These are phyloP conservation scores for Apostichopus leukothele DNA, from an alignment of 53 echinoderm and acorn worm genomes.

Conservation along the genomic window DNA sequence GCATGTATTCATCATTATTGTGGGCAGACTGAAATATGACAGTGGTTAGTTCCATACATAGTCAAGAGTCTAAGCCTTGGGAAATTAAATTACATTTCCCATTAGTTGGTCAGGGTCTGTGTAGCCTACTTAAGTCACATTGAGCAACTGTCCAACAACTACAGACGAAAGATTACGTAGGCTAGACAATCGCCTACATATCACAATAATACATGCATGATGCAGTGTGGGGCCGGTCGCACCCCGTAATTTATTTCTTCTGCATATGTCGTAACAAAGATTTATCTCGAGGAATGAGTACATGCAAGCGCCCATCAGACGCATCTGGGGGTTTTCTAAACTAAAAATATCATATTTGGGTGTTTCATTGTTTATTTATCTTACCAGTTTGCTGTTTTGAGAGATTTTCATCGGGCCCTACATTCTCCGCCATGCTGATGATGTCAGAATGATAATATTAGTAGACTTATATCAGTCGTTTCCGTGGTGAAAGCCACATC, in stretches of 20 bases:
- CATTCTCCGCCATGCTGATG: slow-evolving; percentile 76
- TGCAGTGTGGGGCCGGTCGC: slow-evolving; percentile 20
- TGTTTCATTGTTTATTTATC: slow-evolving; percentile 30
- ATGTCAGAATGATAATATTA: slow-evolving; percentile 56
- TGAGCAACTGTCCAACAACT: too few relatives aligned
- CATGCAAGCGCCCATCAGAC: slow-evolving; percentile 2
- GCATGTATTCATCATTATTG: too few relatives aligned
- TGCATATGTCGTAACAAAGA: not conserved
- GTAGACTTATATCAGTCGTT: slow-evolving; percentile 35
- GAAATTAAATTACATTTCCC: too few relatives aligned
- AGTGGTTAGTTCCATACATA: too few relatives aligned
- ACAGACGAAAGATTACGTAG: too few relatives aligned
- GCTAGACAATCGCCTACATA: too few relatives aligned
- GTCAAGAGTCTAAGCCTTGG: too few relatives aligned
- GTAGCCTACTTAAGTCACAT: too few relatives aligned
- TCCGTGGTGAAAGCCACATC: not conserved
- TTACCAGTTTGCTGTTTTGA: slow-evolving; percentile 48
- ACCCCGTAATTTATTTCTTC: slow-evolving; percentile 17
- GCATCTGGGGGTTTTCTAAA: not conserved
- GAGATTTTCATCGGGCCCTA: slow-evolving; percentile 55
- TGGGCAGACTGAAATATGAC: too few relatives aligned
- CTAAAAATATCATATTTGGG: not conserved
- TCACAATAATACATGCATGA: too few relatives aligned
- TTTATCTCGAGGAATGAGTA: not conserved
- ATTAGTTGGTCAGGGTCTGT: too few relatives aligned